Conservation (phyloP, 1,140 invertebrate species). For the Venturia canescens region DNA sequence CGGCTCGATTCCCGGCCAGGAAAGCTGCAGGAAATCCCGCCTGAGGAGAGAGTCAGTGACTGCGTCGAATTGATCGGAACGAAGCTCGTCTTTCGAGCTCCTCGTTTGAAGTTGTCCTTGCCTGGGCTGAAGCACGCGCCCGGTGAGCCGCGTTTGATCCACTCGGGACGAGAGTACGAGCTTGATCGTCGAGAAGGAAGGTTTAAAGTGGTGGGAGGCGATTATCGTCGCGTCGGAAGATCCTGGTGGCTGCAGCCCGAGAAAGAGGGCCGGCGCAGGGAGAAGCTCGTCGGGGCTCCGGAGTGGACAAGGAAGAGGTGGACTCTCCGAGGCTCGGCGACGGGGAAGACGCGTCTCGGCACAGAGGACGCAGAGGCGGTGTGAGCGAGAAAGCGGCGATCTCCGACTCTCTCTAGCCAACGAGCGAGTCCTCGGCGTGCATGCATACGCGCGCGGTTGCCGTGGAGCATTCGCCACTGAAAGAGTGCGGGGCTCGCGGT, state of each 20-base stretch:
- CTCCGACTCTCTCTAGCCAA: not conserved
- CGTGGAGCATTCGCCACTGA: not conserved
- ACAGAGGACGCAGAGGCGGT: conserved; percentile 37
- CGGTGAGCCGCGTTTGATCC: not conserved
- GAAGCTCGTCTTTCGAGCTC: too few species aligned
- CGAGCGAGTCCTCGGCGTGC: not conserved
- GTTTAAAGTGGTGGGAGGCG: conserved; percentile 17
- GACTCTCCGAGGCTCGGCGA: not conserved
- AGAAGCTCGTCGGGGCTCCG: not conserved
- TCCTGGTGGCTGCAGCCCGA: not conserved
- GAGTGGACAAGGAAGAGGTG: not conserved
- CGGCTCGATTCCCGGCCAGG: too few species aligned
- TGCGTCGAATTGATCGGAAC: too few species aligned
- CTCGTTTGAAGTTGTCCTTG: not conserved
- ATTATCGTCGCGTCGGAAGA: conserved; percentile 19
- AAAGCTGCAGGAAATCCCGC: too few species aligned
- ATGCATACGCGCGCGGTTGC: not conserved
- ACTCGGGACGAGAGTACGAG: not conserved
- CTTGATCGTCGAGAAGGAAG: not conserved
- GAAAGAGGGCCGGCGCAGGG: conserved; percentile 23
- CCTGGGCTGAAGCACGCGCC: not conserved
- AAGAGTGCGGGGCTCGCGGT: conserved; percentile 32
- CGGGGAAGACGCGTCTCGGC: not conserved
- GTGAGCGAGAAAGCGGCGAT: conserved; percentile 15
- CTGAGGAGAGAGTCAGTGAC: too few species aligned